phyloP scores from a whole-genome alignment of 2,888 invertebrate species.

The Aleiodes leptofemur region DNA sequence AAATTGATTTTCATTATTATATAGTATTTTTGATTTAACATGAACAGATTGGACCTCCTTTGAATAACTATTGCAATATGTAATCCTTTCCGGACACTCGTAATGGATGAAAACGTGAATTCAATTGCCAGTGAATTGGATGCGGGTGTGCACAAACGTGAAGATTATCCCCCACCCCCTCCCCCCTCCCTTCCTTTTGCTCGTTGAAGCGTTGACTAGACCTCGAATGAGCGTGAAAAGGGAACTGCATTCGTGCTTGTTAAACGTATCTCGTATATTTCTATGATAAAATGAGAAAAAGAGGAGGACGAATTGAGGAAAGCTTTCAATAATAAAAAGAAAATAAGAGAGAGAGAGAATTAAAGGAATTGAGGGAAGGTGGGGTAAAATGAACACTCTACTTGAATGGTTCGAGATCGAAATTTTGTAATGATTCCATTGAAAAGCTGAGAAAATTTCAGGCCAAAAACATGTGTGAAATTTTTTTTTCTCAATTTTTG shows the following conservation, averaged over 20 bases:
- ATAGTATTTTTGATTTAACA: no score
- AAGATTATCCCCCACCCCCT: no score
- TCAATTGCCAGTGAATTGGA: slow-evolving; percentile 72
- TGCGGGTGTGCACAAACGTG: slow-evolving; percentile 48
- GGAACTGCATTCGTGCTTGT: background rate
- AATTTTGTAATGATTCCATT: no score
- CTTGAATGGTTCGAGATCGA: no score
- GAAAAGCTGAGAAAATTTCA: no score
- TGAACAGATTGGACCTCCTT: no score
- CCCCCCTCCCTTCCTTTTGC: no score
- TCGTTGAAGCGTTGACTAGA: slow-evolving; percentile 15
- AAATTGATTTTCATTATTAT: no score
- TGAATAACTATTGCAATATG: slow-evolving; percentile 49
- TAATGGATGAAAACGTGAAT: slow-evolving; percentile 73
- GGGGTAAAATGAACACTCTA: no score
- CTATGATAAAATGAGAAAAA: slow-evolving; percentile 25
- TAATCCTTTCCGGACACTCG: slow-evolving; percentile 73
- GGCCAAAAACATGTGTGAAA: no score
- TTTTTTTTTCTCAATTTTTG: no score
- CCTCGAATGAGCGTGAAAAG: slow-evolving; percentile 18
- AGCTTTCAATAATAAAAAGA: no score
- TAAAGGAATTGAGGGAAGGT: slow-evolving; percentile 20
- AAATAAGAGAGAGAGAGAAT: background rate
- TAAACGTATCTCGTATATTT: background rate
- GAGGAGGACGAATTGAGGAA: background rate